These are phyloP conservation scores for Nansenia antarctica DNA, from an alignment of 2,113 vertebrate genomes.

Conservation along the genomic window DNA sequence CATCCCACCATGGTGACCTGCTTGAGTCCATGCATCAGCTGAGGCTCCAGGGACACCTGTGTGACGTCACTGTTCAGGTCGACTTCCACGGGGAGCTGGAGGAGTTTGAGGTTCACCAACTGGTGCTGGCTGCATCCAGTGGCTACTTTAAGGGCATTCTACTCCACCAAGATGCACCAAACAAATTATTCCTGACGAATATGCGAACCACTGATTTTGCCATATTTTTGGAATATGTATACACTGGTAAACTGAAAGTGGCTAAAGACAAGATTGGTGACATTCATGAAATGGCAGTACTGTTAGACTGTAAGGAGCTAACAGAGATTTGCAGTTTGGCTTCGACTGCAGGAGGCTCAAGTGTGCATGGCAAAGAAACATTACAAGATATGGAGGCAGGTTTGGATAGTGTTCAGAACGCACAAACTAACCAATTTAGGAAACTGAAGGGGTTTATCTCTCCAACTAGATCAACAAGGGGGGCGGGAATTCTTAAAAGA, in stretches of 20 bases:
- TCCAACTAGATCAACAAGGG: constrained; percentile 12
- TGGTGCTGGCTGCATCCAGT: constrained; percentile 91
- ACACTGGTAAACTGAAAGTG: constrained; percentile 86
- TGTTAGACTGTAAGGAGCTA: constrained; percentile 87
- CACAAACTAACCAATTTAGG: constrained; percentile 13
- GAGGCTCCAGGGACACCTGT: constrained; percentile 84
- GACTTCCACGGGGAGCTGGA: constrained; percentile 82
- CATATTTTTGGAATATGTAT: constrained; percentile 91
- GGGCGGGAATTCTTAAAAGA: constrained; percentile 17
- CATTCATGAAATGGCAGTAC: constrained; percentile 81
- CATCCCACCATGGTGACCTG: constrained; percentile 80
- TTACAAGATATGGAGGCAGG: background rate
- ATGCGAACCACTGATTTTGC: constrained; percentile 81
- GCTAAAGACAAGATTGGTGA: constrained; percentile 79
- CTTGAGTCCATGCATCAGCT: constrained; percentile 88
- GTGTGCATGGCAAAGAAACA: background rate
- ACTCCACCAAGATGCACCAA: constrained; percentile 74
- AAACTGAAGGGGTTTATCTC: constrained; percentile 34
- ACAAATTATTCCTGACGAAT: constrained; percentile 78
- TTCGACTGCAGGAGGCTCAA: constrained; percentile 18
- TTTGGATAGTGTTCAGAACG: background rate
- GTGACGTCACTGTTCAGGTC: constrained; percentile 89
- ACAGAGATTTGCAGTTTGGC: constrained; percentile 77
- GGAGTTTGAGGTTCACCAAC: constrained; percentile 89
- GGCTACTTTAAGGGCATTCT: constrained; percentile 91